Percentiles rank a stretch among this genome's conserved stretches.
These are phyloP conservation scores for Sclerodermus sp. DNA, from an alignment of 2,888 invertebrate genomes.

Conservation along the genomic window DNA sequence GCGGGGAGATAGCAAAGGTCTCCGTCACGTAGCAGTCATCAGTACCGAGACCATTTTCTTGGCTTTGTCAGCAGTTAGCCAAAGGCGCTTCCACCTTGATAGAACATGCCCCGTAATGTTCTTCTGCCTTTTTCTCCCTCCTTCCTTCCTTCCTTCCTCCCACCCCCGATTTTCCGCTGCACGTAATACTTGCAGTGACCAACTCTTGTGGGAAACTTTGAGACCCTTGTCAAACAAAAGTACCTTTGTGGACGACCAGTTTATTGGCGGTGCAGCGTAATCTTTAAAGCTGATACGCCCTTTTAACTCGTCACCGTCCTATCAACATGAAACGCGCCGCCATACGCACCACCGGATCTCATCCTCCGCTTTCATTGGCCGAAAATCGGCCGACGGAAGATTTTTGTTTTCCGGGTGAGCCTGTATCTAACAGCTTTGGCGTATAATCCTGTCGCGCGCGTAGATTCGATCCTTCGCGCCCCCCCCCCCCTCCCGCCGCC, in stretches of 20 bases:
- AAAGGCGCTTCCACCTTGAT: constrained; percentile 17
- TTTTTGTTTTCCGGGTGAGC: too few species aligned
- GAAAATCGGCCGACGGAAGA: too few species aligned
- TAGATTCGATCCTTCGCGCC: too few species aligned
- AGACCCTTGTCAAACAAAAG: too few species aligned
- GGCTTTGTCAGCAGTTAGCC: background rate
- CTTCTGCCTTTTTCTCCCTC: constrained; percentile 2
- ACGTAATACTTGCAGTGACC: too few species aligned
- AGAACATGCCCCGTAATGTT: constrained; percentile 13
- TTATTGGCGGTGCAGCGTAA: constrained; percentile 7
- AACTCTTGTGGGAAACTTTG: too few species aligned
- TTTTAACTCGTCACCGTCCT: background rate
- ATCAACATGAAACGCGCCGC: too few species aligned
- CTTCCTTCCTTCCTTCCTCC: background rate
- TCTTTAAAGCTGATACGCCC: constrained; percentile 6
- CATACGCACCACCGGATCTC: too few species aligned
- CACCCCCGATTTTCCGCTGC: background rate
- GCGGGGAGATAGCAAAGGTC: constrained; percentile 4
- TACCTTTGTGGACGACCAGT: constrained; percentile 11
- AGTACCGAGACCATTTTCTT: constrained; percentile 16
- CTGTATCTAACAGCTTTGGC: too few species aligned
- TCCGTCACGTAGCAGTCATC: constrained; percentile 25
- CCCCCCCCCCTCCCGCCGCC: too few species aligned
- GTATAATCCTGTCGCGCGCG: too few species aligned
- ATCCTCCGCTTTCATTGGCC: too few species aligned